These are phyloP conservation scores for Cichladusa arquata DNA, from an alignment of 2,113 vertebrate species.

Conservation along the genomic window DNA sequence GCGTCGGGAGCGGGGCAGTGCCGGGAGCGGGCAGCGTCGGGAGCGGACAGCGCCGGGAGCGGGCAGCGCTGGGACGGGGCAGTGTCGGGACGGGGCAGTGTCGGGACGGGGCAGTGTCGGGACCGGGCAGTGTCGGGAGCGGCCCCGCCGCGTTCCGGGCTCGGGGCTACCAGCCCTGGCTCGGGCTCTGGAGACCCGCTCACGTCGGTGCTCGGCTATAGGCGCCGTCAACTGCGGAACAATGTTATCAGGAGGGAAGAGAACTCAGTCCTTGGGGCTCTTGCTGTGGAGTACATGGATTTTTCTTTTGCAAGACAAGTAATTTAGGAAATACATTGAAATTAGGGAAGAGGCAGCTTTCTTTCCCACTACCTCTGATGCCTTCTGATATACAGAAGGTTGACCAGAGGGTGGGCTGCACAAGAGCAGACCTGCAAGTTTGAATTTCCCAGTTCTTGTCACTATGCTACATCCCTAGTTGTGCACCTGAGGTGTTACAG, in stretches of 20 bases:
- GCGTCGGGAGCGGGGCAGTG: background rate
- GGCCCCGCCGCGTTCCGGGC: background rate
- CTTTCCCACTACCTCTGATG: fast-evolving
- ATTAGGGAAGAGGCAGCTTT: background rate
- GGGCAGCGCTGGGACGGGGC: no score
- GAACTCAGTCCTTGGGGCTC: background rate
- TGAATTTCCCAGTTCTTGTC: background rate
- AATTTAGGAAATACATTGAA: background rate
- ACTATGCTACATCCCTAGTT: no score
- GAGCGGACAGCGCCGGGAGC: no score
- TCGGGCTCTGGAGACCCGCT: fast-evolving
- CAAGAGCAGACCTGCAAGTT: no score
- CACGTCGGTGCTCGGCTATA: fast-evolving
- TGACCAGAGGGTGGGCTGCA: background rate
- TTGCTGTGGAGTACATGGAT: background rate
- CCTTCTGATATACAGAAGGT: background rate
- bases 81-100: no score
- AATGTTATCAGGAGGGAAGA: background rate
- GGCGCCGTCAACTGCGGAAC: fast-evolving
- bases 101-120: no score
- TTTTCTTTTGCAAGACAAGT: background rate
- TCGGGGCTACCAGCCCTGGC: fast-evolving
- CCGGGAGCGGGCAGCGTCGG: background rate
- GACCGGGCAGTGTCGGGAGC: background rate
- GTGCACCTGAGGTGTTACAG: background rate